These are phyloP conservation scores for Pomacea canaliculata DNA, from an alignment of 2,888 invertebrate genomes.

Conservation along the genomic window DNA sequence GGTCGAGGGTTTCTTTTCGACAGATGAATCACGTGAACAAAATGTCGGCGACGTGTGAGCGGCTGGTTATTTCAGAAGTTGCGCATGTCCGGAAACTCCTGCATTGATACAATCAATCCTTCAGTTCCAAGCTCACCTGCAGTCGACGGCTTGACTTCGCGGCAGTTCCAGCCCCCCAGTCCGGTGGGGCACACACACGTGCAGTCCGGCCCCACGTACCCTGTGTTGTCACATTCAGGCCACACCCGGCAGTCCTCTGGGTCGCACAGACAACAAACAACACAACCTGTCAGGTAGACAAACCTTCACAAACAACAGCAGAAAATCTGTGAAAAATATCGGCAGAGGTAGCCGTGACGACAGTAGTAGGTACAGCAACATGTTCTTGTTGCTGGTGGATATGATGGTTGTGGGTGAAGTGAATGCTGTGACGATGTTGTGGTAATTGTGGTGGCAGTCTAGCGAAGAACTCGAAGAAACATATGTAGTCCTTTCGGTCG, in stretches of 20 bases:
- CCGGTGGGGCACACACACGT: conserved; percentile 39
- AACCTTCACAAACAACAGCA: conserved; percentile 4
- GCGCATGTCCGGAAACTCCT: too few species aligned
- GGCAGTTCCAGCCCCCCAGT: conserved; percentile 33
- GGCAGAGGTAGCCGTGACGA: not conserved
- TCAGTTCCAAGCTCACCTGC: conserved; percentile 13
- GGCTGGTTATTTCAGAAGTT: too few species aligned
- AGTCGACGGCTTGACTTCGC: conserved; percentile 31
- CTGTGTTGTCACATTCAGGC: conserved; percentile 33
- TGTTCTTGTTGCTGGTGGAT: not conserved
- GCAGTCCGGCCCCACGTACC: conserved; percentile 38
- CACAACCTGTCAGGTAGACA: not conserved
- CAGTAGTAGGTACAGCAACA: not conserved
- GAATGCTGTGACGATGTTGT: too few species aligned
- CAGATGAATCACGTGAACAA: too few species aligned
- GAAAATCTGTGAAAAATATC: not conserved
- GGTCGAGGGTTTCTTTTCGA: too few species aligned
- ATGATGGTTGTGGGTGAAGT: not conserved
- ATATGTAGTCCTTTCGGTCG: too few species aligned
- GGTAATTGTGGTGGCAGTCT: too few species aligned
- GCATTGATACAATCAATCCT: too few species aligned
- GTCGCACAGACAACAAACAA: not conserved
- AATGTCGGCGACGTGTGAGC: too few species aligned
- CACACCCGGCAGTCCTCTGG: not conserved
- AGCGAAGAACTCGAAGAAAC: too few species aligned